Conservation (phyloP, 2,888 invertebrate genomes). For the Tyria jacobaeae region DNA sequence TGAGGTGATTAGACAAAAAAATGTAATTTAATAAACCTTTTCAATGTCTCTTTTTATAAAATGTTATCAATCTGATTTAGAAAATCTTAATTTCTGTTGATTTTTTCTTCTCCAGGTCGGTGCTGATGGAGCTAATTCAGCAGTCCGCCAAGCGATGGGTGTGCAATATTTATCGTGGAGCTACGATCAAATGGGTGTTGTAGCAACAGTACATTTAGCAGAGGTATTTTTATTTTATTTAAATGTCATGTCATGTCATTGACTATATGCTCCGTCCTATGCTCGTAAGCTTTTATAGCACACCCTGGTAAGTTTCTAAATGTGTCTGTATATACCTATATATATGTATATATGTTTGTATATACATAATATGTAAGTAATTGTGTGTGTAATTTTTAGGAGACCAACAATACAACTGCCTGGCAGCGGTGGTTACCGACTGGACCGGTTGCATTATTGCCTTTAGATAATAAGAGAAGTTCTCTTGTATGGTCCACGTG, state of each 20-base stretch:
- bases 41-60: no score
- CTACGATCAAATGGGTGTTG: constrained; percentile 96
- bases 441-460: constrained; percentile 97
- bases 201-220: constrained; percentile 94
- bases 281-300: no score
- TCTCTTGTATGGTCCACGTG: constrained; percentile 98
- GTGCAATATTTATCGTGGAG: constrained; percentile 93
- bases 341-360: no score
- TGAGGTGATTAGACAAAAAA: no score
- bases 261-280: no score
- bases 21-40: no score
- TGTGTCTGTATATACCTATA: no score
- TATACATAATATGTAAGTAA: no score
- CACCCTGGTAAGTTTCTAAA: no score
- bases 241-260: no score
- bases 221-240: constrained; percentile 86
- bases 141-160: constrained; percentile 93
- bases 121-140: constrained; percentile 97
- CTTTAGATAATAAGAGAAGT: constrained; percentile 91
- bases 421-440: constrained; percentile 98
- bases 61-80: no score
- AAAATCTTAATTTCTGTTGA: not conserved
- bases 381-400: constrained; percentile 72
- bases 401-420: constrained; percentile 93
- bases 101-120: constrained; percentile 88